A percentile compares a stretch with the other conserved stretches of the same genome.
Evolutionary conservation across 30 jellyfish, hydroid and myxozoan species (phyloP).

Genomic region (Clytia hemisphaerica): DNA sequence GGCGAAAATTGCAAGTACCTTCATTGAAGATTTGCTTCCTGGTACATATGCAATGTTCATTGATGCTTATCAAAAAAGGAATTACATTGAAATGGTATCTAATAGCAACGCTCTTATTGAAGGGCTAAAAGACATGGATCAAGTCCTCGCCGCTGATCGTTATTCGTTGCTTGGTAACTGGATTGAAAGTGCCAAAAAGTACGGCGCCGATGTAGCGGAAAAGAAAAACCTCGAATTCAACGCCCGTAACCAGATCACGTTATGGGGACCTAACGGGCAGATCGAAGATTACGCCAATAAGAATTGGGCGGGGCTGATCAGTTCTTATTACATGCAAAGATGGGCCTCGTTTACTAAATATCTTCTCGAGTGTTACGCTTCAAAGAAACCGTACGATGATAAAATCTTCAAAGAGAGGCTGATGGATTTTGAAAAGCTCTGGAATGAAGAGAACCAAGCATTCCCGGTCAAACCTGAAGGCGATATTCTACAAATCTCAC

Average conservation of each 20-base stretch:
- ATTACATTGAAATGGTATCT: not conserved
- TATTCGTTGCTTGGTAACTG: slow-evolving; percentile 77
- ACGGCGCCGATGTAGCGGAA: slow-evolving; percentile 33
- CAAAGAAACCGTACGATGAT: slow-evolving; percentile 3
- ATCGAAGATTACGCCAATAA: slow-evolving; percentile 81
- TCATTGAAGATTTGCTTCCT: slow-evolving; percentile 47
- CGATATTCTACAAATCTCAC: not conserved
- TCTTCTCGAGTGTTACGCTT: not conserved
- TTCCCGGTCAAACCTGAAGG: not conserved
- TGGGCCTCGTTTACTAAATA: slow-evolving; percentile 55
- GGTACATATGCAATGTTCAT: slow-evolving; percentile 26
- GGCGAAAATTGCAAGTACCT: slow-evolving; percentile 77
- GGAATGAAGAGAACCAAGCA: not conserved
- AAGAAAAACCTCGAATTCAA: slow-evolving; percentile 53
- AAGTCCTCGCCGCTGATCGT: slow-evolving; percentile 45
- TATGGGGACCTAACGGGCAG: slow-evolving; percentile 96
- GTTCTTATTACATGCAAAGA: slow-evolving; percentile 39
- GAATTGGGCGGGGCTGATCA: slow-evolving; percentile 80
- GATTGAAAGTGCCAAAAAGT: slow-evolving; percentile 61
- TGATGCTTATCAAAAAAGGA: slow-evolving; percentile 20
- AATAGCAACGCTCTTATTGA: slow-evolving; percentile 21
- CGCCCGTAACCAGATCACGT: slow-evolving; percentile 84
- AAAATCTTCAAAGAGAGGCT: not conserved
- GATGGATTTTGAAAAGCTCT: not conserved
- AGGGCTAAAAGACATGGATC: slow-evolving; percentile 46